Evolutionary conservation across 2,113 vertebrate species (phyloP).

Genomic region (Perccottus glenii): DNA sequence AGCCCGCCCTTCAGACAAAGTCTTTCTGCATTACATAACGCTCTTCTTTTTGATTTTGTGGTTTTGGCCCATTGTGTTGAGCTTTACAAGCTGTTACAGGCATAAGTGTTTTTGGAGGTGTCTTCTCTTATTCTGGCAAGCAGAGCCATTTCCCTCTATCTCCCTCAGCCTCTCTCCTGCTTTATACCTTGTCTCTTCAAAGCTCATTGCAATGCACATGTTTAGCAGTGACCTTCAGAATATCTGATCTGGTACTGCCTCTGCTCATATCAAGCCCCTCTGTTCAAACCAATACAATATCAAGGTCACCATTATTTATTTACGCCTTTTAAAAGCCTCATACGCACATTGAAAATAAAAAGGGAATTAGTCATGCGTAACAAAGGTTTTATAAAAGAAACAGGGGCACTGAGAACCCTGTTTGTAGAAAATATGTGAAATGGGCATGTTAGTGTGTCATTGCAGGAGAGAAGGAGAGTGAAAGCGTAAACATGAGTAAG

Average conservation of each 20-base stretch:
- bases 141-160: neutral
- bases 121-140: slow-evolving; percentile 29
- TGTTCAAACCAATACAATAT: slow-evolving; percentile 16
- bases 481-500: slow-evolving; percentile 21
- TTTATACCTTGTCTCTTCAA: slow-evolving; percentile 31
- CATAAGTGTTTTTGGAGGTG: slow-evolving; percentile 23
- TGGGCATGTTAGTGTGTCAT: slow-evolving; percentile 11
- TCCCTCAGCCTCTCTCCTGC: slow-evolving; percentile 7
- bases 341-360: slow-evolving; percentile 12
- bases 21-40: slow-evolving; percentile 39
- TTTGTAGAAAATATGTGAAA: neutral
- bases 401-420: neutral
- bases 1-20: slow-evolving; percentile 20
- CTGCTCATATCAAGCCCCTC: slow-evolving; percentile 5
- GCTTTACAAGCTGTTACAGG: slow-evolving; percentile 7
- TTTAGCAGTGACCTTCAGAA: slow-evolving; percentile 78
- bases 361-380: neutral
- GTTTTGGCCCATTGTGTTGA: slow-evolving; percentile 10
- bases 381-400: neutral
- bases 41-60: slow-evolving; percentile 42
- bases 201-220: slow-evolving; percentile 58
- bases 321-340: slow-evolving; percentile 14
- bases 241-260: slow-evolving; percentile 47
- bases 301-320: slow-evolving; percentile 37
- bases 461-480: slow-evolving; percentile 5